phyloP scores from a whole-genome alignment of 2,888 invertebrate genomes.

The Lamellibrachia satsuma region DNA sequence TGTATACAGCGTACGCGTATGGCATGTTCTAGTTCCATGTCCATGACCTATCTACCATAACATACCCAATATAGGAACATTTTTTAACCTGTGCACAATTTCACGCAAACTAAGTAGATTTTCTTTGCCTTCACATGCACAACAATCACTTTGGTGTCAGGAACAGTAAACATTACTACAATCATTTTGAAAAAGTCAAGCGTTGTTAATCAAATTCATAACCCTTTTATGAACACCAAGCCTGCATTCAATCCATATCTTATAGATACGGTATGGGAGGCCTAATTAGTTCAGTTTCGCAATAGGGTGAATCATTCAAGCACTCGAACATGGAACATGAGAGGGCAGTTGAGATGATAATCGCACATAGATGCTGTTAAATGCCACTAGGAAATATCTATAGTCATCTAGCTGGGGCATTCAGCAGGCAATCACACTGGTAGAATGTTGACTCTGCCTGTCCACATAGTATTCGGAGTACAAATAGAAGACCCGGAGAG shows the following conservation, averaged over 20 bases:
- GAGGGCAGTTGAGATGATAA: neutral
- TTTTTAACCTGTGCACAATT: neutral
- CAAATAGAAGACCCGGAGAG: no score
- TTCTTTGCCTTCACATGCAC: neutral
- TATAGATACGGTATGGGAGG: neutral
- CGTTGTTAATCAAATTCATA: neutral
- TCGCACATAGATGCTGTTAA: neutral
- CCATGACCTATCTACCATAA: neutral
- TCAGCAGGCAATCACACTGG: neutral
- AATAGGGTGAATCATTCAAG: neutral
- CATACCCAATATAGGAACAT: neutral
- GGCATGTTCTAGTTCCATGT: neutral
- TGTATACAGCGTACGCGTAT: neutral
- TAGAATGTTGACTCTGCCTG: neutral
- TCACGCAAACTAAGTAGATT: neutral
- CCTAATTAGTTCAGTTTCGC: conserved; percentile 7
- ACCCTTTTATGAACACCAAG: neutral
- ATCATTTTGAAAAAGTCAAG: neutral
- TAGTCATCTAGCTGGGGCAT: neutral
- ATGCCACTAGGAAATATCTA: neutral
- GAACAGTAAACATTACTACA: neutral
- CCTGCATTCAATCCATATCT: neutral
- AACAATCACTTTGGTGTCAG: neutral
- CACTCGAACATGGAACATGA: neutral
- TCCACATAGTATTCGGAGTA: no score